A percentile compares a stretch with the other conserved stretches of the same genome.
These are phyloP conservation scores for Pyrgilauda ruficollis DNA, from an alignment of 2,113 vertebrate genomes.

Conservation along the genomic window DNA sequence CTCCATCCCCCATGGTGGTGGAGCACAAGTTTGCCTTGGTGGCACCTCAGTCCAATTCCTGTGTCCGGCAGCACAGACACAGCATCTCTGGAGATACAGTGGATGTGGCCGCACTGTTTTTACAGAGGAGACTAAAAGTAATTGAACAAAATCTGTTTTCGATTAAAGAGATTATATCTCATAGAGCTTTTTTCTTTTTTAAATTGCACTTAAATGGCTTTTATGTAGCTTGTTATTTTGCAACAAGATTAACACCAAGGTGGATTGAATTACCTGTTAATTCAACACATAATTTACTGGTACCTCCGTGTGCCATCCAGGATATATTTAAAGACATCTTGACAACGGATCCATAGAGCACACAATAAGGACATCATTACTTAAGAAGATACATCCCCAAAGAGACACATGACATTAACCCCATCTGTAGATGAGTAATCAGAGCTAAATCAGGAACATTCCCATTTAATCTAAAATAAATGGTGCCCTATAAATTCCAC, in stretches of 20 bases:
- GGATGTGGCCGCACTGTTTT: not conserved
- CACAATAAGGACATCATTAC: constrained; percentile 46
- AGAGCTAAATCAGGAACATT: constrained; percentile 53
- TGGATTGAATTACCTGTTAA: constrained; percentile 60
- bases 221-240: constrained; percentile 53
- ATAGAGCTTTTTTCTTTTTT: not conserved
- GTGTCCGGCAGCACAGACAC: not conserved
- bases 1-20: not conserved
- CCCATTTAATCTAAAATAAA: constrained; percentile 48
- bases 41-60: not conserved
- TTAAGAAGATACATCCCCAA: constrained; percentile 45
- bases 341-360: constrained; percentile 17
- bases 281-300: constrained; percentile 47
- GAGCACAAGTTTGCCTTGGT: not conserved
- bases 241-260: constrained; percentile 50
- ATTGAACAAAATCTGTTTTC: constrained; percentile 42
- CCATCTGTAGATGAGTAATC: constrained; percentile 59
- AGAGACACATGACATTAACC: constrained; percentile 55
- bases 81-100: not conserved
- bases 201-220: constrained; percentile 50
- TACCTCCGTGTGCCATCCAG: constrained; percentile 15
- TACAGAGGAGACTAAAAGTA: not conserved
- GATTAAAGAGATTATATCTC: constrained; percentile 51
- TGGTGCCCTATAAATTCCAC: constrained; percentile 53
- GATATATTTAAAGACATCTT: constrained; percentile 31